Percentiles rank a stretch among this genome's conserved stretches.
These are phyloP conservation scores for Hylomyscus alleni DNA, from an alignment of 2,797 vertebrate species.

Conservation along the genomic window DNA sequence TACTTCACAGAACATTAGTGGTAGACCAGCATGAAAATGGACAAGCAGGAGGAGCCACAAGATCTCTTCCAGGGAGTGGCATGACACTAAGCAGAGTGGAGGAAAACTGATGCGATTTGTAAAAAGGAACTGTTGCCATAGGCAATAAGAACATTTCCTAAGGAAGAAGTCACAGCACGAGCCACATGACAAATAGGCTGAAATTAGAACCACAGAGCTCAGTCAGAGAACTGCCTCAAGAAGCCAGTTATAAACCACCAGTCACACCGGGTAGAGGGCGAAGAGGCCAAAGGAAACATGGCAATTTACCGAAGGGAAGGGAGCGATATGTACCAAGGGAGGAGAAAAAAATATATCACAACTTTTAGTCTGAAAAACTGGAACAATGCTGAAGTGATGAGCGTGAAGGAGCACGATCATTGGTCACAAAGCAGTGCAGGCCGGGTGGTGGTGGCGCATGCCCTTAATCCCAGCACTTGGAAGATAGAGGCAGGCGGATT, in stretches of 20 bases:
- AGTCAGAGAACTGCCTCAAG: neutral
- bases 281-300: too few relatives aligned
- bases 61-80: neutral
- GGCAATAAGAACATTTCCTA: neutral
- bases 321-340: neutral
- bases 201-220: neutral
- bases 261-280: neutral
- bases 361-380: neutral
- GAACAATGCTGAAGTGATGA: neutral
- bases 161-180: neutral
- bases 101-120: neutral
- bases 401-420: too few relatives aligned
- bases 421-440: neutral
- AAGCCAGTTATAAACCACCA: neutral
- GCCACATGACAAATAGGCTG: neutral
- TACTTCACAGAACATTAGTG: neutral
- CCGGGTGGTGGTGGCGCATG: too few relatives aligned
- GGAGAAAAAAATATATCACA: neutral
- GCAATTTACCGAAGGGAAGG: neutral
- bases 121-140: neutral
- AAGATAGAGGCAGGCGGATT: too few relatives aligned
- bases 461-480: too few relatives aligned
- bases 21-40: neutral
- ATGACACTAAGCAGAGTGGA: neutral
- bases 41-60: neutral